Percentiles rank a stretch among this genome's conserved stretches.
These are phyloP conservation scores for Acrocyrtus sp. DNA, from an alignment of 2,888 invertebrate species.

Conservation along the genomic window DNA sequence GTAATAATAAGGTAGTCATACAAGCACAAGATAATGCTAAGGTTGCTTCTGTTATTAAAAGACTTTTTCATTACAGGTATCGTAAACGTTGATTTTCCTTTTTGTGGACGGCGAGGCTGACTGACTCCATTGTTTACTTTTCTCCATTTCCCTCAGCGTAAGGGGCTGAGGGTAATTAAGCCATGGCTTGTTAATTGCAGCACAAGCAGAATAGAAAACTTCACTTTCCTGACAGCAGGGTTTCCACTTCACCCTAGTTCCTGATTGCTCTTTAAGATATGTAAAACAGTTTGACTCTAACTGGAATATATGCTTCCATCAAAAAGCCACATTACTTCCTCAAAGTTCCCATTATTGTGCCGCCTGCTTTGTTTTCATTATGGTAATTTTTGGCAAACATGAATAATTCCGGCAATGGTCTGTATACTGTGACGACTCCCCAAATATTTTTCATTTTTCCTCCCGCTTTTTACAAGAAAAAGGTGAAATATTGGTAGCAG, in stretches of 20 bases:
- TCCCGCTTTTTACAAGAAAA: too few relatives aligned
- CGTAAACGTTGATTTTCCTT: slow-evolving; percentile 13
- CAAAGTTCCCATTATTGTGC: too few relatives aligned
- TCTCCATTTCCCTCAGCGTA: background rate
- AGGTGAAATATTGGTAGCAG: too few relatives aligned
- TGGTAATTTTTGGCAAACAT: slow-evolving; percentile 33
- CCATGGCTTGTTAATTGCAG: slow-evolving; percentile 42
- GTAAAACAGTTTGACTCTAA: too few relatives aligned
- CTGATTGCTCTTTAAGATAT: too few relatives aligned
- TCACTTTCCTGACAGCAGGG: slow-evolving; percentile 41
- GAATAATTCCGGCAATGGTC: background rate
- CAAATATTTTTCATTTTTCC: too few relatives aligned
- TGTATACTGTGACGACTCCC: too few relatives aligned
- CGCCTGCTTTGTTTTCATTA: slow-evolving; percentile 29
- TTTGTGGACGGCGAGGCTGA: background rate
- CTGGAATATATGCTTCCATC: too few relatives aligned
- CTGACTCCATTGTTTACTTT: background rate
- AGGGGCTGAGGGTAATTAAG: slow-evolving; percentile 36
- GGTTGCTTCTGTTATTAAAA: slow-evolving; percentile 27
- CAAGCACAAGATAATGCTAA: slow-evolving; percentile 15
- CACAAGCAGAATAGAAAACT: slow-evolving; percentile 37
- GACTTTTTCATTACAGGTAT: slow-evolving; percentile 22
- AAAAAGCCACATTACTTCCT: too few relatives aligned
- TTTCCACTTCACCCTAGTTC: slow-evolving; percentile 23
- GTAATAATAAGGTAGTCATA: slow-evolving; percentile 1